Base-by-base conservation (phyloP, 2,888 invertebrate species). In the Cacoxenus indagator region DNA sequence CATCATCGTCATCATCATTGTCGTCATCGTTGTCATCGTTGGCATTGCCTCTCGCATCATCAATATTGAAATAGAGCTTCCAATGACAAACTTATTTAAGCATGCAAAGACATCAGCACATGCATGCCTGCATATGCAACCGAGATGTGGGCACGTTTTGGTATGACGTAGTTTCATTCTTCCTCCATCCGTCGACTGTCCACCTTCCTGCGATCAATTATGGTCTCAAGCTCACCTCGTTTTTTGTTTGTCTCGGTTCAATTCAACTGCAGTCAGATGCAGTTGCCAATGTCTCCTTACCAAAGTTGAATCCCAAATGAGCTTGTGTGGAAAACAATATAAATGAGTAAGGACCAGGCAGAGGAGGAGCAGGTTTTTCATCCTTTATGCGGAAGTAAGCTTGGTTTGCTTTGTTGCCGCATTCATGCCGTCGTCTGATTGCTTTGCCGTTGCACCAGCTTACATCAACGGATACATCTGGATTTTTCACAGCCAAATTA, bases 41-140 rank as follows among this genome's bases (percentile, higher is more conserved):
- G 11, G 17, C 54, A 2, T 54, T 54, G 54, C 9, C 54, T 54
- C 6, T 9, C 24, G 19, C 27, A 55, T 27, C 55, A 55, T 55
- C 55, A 55, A 55, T 27, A 55, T 22, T 55, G 26, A 55, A 55
- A 55, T 26, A 22, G 22, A 51, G 51, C 51, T 51, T 51, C 37
- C 9, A 37, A 37, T 19, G 9, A 8, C 51, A 51, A 51, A 51
- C 51, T 8, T 51, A 51, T 51, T 51, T n/a, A n/a, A 51, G 51
- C 51, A 51, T 51, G 22, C 22, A 51, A 19, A 51, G 22, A 22
- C 51, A 19, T 0, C 17, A n/a, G 8, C 14, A 17, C 48, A 19
- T 9, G 22, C 51, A 22, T 22, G 17, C 19, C 11, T 14, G 17
- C 48, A 48, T 48, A 48, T 5, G 19, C 17, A 2, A 19, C 51